These are phyloP conservation scores for Chymomyza amoena DNA, from an alignment of 2,888 invertebrate genomes.

Conservation along the genomic window DNA sequence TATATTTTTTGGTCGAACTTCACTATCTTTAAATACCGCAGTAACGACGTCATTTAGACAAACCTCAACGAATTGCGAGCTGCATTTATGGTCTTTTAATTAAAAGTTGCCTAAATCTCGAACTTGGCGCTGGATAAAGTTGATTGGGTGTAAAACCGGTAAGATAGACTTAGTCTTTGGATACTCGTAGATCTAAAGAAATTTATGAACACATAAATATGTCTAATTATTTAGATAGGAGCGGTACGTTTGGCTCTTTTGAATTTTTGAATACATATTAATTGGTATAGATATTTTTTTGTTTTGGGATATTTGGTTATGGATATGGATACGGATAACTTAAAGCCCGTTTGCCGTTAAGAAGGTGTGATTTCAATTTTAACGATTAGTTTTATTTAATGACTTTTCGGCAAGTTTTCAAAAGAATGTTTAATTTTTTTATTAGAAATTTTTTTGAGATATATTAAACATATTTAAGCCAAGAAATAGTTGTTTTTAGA, in stretches of 20 bases:
- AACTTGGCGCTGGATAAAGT: constrained; percentile 16
- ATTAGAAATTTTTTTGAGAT: background rate
- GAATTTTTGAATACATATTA: background rate
- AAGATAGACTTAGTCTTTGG: constrained; percentile 45
- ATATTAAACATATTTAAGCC: background rate
- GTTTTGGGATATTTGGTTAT: background rate
- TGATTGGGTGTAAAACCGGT: constrained; percentile 17
- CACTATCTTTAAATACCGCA: constrained; percentile 21
- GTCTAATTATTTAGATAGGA: constrained; percentile 66
- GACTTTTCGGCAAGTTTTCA: background rate
- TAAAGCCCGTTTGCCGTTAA: background rate
- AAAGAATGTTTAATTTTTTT: background rate
- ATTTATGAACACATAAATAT: constrained; percentile 70
- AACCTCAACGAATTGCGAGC: constrained; percentile 56
- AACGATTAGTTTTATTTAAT: background rate
- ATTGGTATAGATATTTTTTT: background rate
- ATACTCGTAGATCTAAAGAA: background rate
- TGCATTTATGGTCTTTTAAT: constrained; percentile 57
- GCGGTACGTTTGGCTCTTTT: constrained; percentile 7
- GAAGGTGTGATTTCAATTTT: background rate
- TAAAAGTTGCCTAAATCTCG: constrained; percentile 59
- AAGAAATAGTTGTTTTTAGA: background rate
- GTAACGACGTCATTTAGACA: constrained; percentile 37
- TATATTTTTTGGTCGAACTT: background rate
- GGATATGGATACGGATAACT: background rate